Base-by-base conservation (phyloP, 2,797 vertebrate genomes). In the Cetoscarus ocellatus region DNA sequence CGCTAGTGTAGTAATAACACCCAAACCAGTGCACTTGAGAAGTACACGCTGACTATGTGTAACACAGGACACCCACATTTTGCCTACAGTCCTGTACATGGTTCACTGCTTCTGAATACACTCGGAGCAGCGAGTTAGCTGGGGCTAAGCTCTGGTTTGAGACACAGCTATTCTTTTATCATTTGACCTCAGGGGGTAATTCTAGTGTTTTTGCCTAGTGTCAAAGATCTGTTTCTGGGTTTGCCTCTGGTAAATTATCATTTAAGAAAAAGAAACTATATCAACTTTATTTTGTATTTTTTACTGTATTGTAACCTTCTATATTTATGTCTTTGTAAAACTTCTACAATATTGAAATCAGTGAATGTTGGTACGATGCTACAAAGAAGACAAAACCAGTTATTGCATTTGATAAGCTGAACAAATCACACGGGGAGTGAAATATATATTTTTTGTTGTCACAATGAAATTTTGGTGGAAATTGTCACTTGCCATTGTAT, bases 241-340 rank as follows among this genome's bases (percentile, higher is more conserved):
- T 91, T 86, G 77, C 85, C 88, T 91, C 86, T 90, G 80, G 86
- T 91, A 91, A 92, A 87, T 86, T 91, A 91, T 93, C 86, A 89
- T 92, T 92, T 91, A 79, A 81, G 73, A 62, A 81, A 86, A 86
- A 75, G 65, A 90, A 91, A 87, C 48, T 86, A 92, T 92, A 92
- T 84, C 70, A 47, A 89, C 79, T 87, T 88, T 90, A 86, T 93
- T 93, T 92, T 93, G 81, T 92, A 89, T 94, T 93, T 93, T 93
- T 90, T 93, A 93, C 88, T 93, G 91, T 94, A 94, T 94, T 93
- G 84, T 94, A 90, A 86, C 78, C 82, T 90, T 70, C 84, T 90
- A 91, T 92, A 94, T 95, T 94, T 95, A 93, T 95, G 93, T 92
- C 86, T 94, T 94, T 95, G 91, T 95, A 91, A 85, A 93, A 91